Conservation (phyloP, 2,113 vertebrate species). For the Dendrocopos noguchii region DNA sequence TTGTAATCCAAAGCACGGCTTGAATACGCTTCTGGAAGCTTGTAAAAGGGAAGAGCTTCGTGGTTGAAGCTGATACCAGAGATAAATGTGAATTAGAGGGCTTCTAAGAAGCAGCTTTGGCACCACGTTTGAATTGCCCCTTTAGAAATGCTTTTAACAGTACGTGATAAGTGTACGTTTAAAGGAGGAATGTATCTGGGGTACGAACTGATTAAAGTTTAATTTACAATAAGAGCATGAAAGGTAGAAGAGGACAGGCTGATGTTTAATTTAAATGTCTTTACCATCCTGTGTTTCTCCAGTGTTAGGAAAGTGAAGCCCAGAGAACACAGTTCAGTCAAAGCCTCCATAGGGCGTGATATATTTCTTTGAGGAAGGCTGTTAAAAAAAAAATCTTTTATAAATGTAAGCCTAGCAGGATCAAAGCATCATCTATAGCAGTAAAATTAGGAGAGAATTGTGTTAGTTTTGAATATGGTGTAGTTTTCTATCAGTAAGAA, state of each 20-base stretch:
- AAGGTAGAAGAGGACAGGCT: conserved; percentile 16
- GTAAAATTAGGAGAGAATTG: background rate
- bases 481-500: background rate
- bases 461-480: background rate
- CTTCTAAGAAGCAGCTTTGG: background rate
- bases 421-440: background rate
- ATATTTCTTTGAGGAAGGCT: background rate
- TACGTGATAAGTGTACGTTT: background rate
- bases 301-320: background rate
- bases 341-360: background rate
- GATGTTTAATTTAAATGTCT: conserved; percentile 48
- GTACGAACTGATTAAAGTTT: conserved; percentile 50
- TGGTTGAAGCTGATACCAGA: background rate
- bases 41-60: background rate
- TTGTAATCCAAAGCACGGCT: conserved; percentile 5
- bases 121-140: background rate
- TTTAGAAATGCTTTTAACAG: conserved; percentile 32
- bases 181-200: conserved; percentile 4
- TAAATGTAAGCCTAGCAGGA: background rate
- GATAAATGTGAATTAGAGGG: background rate
- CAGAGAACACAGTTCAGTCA: background rate
- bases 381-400: background rate
- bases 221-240: conserved; percentile 17
- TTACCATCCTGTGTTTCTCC: background rate
- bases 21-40: background rate